phyloP scores from a whole-genome alignment of 2,888 invertebrate genomes.

The Phortica magna region DNA sequence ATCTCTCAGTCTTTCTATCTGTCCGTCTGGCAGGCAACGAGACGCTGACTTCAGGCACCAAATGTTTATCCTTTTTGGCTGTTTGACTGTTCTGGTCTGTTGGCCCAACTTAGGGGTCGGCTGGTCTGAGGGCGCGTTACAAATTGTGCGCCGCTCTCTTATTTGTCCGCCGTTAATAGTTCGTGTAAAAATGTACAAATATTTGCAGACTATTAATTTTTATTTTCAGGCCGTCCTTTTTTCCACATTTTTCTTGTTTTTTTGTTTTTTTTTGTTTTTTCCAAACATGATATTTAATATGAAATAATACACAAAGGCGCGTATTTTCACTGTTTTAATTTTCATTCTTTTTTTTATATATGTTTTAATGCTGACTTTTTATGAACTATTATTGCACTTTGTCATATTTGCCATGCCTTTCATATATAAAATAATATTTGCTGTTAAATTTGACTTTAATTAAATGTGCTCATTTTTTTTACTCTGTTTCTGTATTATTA shows the following conservation, averaged over 20 bases:
- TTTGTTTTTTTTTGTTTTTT: conserved; percentile 14
- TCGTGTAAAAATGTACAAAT: conserved; percentile 78
- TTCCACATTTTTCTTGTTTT: conserved; percentile 45
- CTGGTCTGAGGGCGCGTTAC: background rate
- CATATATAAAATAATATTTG: conserved; percentile 57
- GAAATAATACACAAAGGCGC: conserved; percentile 33
- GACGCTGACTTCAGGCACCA: no score
- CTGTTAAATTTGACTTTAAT: conserved; percentile 73
- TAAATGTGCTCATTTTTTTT: conserved; percentile 59
- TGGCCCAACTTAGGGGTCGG: background rate
- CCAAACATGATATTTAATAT: conserved; percentile 47
- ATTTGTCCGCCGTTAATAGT: conserved; percentile 73
- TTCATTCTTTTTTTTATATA: conserved; percentile 30
- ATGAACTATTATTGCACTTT: background rate
- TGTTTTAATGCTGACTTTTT: background rate
- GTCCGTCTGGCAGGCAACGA: no score
- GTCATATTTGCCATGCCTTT: conserved; percentile 4
- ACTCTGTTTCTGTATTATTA: conserved; percentile 41
- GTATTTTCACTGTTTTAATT: conserved; percentile 26
- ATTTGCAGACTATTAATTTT: conserved; percentile 75
- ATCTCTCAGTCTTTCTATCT: background rate
- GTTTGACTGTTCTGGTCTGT: no score
- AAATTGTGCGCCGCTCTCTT: background rate
- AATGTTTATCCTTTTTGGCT: no score
- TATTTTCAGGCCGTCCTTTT: conserved; percentile 50